These are phyloP conservation scores for Eledone cirrhosa DNA, from an alignment of 2,888 invertebrate genomes.

Conservation along the genomic window DNA sequence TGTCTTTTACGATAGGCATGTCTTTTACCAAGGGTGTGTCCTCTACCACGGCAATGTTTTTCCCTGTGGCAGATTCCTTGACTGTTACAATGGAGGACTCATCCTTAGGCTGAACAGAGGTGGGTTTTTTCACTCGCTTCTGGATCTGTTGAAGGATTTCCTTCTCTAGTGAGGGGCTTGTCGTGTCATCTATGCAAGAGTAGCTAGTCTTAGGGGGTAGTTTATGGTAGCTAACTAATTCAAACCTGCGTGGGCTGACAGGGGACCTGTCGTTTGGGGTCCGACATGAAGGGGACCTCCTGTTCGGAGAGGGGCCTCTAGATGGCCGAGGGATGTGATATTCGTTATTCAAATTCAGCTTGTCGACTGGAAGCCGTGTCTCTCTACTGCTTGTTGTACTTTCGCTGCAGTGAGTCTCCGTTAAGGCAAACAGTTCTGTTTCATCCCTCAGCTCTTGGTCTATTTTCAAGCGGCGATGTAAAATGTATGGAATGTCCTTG, in stretches of 20 bases:
- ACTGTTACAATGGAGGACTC: slow-evolving; percentile 18
- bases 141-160: slow-evolving; percentile 49
- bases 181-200: slow-evolving; percentile 65
- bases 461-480: slow-evolving; percentile 50
- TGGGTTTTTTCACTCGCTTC: slow-evolving; percentile 12
- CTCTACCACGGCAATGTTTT: background rate
- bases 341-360: slow-evolving; percentile 22
- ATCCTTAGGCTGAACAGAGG: slow-evolving; percentile 1
- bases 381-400: background rate
- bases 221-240: slow-evolving; percentile 52
- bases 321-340: slow-evolving; percentile 3
- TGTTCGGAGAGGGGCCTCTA: slow-evolving; percentile 37
- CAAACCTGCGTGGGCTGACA: slow-evolving; percentile 49
- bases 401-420: background rate
- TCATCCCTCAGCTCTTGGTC: slow-evolving; percentile 37
- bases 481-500: slow-evolving; percentile 64
- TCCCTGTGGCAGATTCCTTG: slow-evolving; percentile 26
- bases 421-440: slow-evolving; percentile 36
- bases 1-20: too few relatives aligned
- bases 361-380: slow-evolving; percentile 31
- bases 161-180: slow-evolving; percentile 59
- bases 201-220: slow-evolving; percentile 63
- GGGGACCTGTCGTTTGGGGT: slow-evolving; percentile 52
- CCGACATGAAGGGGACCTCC: slow-evolving; percentile 34
- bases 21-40: background rate